Evolutionary conservation across 2,888 invertebrate genomes (phyloP), one percentile per base, ranked within the genome.

Genomic region (Drosophila ezoana): DNA sequence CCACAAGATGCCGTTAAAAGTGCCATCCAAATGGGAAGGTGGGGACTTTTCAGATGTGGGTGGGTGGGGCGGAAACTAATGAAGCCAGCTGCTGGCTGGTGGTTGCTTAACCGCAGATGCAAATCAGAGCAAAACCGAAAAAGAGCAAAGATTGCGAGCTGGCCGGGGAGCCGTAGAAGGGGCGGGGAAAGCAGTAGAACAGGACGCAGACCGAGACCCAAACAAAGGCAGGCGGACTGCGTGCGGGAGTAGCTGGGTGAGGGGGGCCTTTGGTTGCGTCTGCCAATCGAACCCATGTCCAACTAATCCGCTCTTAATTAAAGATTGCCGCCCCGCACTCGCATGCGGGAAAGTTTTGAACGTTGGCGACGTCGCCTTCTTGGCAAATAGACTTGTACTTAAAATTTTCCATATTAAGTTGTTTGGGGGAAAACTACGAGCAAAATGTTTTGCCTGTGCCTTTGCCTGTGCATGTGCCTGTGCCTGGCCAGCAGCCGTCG

Each of bases 251-350:
- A 28, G 11, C 13, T n/a, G 23, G 8, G 0, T 8, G 28, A 2
- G 23, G 8, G 28, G 28, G 28, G 8, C 28, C 16, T 56, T 56
- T 43, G 41, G 65, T 35, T 20, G 54, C 60, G 71, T 71, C 79
- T 76, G 73, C 78, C 69, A 79, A 86, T 89, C 88, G 86, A 88
- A 87, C 87, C 87, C 90, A 80, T 90, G 90, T 90, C 89, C 90
- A 89, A 90, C 87, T 90, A 89, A 91, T 91, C 91, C 89, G 88
- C 81, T 90, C 91, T 92, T 91, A 92, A 91, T 91, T 92, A 91
- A 91, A 91, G 91, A 88, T 89, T 87, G 83, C 87, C 81, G 71
- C 54, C 10, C 44, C 16, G 9, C 43, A 1, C n/a, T 28, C 14
- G 20, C 3, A 32, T n/a, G 70, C 10, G 23, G 10, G 44, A 73